A percentile compares a stretch with the other conserved stretches of the same genome.
Conservation (phyloP, 2,888 invertebrate genomes). For the Caenorhabditis virilis region DNA sequence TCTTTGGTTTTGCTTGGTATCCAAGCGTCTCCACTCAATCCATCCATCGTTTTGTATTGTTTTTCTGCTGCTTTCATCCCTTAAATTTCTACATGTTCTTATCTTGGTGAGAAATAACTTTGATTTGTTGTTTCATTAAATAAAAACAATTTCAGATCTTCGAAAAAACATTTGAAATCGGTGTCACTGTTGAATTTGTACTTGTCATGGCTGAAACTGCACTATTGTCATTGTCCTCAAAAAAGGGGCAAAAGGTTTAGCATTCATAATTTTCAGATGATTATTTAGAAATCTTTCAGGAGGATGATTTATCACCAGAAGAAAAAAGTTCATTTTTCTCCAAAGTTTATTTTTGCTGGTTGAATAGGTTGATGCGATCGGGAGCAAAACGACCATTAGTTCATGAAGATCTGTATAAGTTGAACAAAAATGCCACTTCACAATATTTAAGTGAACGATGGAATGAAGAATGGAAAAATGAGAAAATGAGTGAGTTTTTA, state of each 20-base stretch:
- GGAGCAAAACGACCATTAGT: constrained; percentile 26
- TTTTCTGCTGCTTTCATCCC: constrained; percentile 8
- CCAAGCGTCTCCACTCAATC: constrained; percentile 28
- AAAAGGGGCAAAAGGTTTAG: not conserved
- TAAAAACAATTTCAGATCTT: constrained; percentile 11
- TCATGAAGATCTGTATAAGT: constrained; percentile 20
- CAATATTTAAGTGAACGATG: constrained; percentile 23
- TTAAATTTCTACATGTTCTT: constrained; percentile 24
- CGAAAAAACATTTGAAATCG: constrained; percentile 15
- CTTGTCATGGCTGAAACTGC: constrained; percentile 37
- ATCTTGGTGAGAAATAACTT: constrained; percentile 12
- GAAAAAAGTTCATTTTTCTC: constrained; percentile 39
- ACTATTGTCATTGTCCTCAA: constrained; percentile 11
- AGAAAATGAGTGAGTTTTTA: constrained; percentile 11
- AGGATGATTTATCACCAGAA: constrained; percentile 15
- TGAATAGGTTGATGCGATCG: constrained; percentile 17
- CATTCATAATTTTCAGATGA: too few relatives aligned
- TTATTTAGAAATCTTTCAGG: not conserved
- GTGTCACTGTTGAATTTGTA: constrained; percentile 20
- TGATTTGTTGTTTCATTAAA: not conserved
- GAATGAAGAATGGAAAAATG: constrained; percentile 19
- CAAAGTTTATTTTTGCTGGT: constrained; percentile 44
- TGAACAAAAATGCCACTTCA: constrained; percentile 27
- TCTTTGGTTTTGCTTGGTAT: constrained; percentile 31
- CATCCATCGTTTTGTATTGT: constrained; percentile 26